Percentiles rank a stretch among this genome's conserved stretches.
phyloP scores from a whole-genome alignment of 2,113 vertebrate species.

The Trematocara zebra region DNA sequence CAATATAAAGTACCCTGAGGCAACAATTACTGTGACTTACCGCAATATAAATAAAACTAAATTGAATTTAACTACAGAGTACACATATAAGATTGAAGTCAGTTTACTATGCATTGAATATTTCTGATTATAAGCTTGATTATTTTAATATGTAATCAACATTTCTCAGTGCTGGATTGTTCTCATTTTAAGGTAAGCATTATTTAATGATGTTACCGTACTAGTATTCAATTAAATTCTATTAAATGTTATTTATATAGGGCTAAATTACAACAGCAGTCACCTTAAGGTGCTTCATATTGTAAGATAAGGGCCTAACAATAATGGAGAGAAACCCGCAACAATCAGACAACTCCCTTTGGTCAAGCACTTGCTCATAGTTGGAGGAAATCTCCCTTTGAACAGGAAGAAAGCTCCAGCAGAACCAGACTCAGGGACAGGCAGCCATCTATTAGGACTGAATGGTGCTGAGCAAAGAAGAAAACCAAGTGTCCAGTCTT shows the following conservation, averaged over 20 bases:
- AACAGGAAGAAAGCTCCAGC: neutral
- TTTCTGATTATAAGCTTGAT: neutral
- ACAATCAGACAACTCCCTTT: neutral
- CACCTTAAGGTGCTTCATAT: neutral
- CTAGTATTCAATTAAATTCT: rapidly evolving
- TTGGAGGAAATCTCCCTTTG: neutral
- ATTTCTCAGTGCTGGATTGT: neutral
- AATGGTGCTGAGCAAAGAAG: neutral
- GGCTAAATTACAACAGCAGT: neutral
- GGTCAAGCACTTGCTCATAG: neutral
- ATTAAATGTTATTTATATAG: neutral
- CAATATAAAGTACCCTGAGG: neutral
- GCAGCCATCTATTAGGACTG: neutral
- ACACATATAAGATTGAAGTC: neutral
- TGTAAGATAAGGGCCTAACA: neutral
- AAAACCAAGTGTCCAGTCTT: neutral
- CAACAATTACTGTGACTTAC: neutral
- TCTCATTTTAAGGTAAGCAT: neutral
- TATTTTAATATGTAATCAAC: neutral
- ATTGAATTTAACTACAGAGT: neutral
- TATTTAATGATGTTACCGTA: neutral
- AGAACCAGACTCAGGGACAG: neutral
- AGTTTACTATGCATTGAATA: neutral
- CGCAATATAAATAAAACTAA: neutral
- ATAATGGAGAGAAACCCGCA: neutral